phyloP scores from a whole-genome alignment of 2,797 vertebrate genomes.

The Danio aesculapii region DNA sequence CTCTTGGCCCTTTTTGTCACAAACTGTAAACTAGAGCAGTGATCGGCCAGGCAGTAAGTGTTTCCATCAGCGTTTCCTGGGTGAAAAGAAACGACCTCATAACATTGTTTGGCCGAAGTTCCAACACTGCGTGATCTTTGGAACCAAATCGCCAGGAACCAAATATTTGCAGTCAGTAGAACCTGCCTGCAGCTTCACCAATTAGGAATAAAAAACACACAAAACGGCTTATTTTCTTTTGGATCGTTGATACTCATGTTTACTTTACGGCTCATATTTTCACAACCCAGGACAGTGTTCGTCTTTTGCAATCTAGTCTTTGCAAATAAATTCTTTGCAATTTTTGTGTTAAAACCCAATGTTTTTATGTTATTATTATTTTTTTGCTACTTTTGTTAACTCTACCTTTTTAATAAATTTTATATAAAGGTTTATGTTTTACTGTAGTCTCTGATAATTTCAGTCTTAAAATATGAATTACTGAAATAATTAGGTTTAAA shows the following conservation, averaged over 20 bases:
- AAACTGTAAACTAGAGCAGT: constrained; percentile 20
- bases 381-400: not conserved
- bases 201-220: not conserved
- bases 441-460: not conserved
- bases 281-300: constrained; percentile 3
- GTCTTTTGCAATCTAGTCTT: constrained; percentile 8
- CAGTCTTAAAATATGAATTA: not conserved
- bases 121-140: constrained; percentile 2
- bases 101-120: constrained; percentile 5
- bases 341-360: not conserved
- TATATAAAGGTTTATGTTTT: not conserved
- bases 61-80: constrained; percentile 32
- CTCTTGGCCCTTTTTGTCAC: constrained; percentile 44
- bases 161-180: constrained; percentile 25
- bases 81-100: constrained; percentile 35
- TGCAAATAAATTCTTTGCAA: not conserved
- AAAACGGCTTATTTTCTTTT: constrained; percentile 33
- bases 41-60: constrained; percentile 28
- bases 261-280: constrained; percentile 22
- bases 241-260: constrained; percentile 16
- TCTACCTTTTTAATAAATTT: not conserved
- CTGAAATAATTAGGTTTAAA: not conserved
- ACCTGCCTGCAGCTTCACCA: constrained; percentile 20
- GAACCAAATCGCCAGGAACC: constrained; percentile 3
- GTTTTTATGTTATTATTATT: not conserved